phyloP scores from a whole-genome alignment of 1,140 invertebrate genomes.

The Bombus polaris region DNA sequence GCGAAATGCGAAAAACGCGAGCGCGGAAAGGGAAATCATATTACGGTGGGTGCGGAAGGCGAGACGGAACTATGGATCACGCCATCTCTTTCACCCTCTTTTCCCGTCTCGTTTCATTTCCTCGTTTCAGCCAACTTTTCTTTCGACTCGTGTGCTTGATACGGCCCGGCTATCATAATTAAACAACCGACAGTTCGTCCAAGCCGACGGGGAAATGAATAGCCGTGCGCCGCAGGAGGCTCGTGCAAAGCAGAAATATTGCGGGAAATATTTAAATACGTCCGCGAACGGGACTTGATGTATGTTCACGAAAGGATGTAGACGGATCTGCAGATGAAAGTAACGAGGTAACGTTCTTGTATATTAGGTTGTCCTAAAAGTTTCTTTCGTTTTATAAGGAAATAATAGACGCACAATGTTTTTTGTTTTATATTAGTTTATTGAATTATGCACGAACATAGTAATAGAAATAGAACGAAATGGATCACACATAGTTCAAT shows the following conservation, averaged over 20 bases:
- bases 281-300: neutral
- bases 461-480: too few relatives aligned
- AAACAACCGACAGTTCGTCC: conserved; percentile 21
- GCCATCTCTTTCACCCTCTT: neutral
- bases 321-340: neutral
- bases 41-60: neutral
- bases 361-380: too few relatives aligned
- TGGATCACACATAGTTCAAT: too few relatives aligned
- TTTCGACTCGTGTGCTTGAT: neutral
- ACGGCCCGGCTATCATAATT: neutral
- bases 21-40: conserved; percentile 11
- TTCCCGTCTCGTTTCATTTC: neutral
- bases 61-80: too few relatives aligned
- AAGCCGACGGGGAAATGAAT: conserved; percentile 2
- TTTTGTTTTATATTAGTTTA: too few relatives aligned
- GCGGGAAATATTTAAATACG: conserved; percentile 13
- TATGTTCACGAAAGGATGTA: neutral
- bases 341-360: neutral
- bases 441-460: too few relatives aligned
- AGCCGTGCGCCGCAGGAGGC: neutral
- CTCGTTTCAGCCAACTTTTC: conserved; percentile 1
- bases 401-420: too few relatives aligned
- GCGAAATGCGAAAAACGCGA: conserved; percentile 10
- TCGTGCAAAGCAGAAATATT: neutral
- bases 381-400: too few relatives aligned